A percentile compares a stretch with the other conserved stretches of the same genome.
phyloP scores from a whole-genome alignment of 2,888 invertebrate genomes.

The Priocnemis perturbator region DNA sequence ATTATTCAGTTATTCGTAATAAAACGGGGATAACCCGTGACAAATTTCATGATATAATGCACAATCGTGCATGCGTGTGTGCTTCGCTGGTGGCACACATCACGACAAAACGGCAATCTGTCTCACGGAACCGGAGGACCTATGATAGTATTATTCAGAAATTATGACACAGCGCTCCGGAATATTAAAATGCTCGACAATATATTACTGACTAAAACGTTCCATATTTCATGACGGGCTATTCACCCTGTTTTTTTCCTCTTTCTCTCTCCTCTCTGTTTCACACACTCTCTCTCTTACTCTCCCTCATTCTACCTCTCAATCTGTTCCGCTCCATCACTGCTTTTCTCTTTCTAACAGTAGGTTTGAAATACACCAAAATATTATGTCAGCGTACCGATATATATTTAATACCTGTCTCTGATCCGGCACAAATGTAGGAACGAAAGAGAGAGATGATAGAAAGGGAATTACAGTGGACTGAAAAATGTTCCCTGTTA shows the following conservation, averaged over 20 bases:
- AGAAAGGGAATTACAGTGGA: too few species aligned
- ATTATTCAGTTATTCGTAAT: too few species aligned
- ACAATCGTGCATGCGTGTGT: constrained; percentile 9
- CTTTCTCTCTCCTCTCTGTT: not conserved
- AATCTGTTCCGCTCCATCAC: not conserved
- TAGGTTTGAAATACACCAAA: too few species aligned
- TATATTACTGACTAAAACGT: constrained; percentile 31
- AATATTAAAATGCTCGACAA: constrained; percentile 41
- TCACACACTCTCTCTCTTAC: not conserved
- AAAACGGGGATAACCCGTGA: too few species aligned
- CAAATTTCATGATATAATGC: too few species aligned
- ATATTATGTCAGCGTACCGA: too few species aligned
- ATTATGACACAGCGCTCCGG: constrained; percentile 40
- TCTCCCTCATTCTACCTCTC: not conserved
- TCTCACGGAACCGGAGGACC: constrained; percentile 31
- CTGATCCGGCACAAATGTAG: too few species aligned
- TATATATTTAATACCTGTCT: too few species aligned
- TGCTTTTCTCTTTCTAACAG: too few species aligned
- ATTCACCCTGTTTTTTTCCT: not conserved
- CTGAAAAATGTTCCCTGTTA: not conserved
- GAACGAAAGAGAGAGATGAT: too few species aligned
- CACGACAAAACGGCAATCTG: constrained; percentile 27
- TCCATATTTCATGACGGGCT: too few species aligned
- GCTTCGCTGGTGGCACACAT: constrained; percentile 37
- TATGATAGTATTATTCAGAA: constrained; percentile 32